Base-by-base conservation (phyloP, 2,888 invertebrate species). In the Linnaemya vulpina region DNA sequence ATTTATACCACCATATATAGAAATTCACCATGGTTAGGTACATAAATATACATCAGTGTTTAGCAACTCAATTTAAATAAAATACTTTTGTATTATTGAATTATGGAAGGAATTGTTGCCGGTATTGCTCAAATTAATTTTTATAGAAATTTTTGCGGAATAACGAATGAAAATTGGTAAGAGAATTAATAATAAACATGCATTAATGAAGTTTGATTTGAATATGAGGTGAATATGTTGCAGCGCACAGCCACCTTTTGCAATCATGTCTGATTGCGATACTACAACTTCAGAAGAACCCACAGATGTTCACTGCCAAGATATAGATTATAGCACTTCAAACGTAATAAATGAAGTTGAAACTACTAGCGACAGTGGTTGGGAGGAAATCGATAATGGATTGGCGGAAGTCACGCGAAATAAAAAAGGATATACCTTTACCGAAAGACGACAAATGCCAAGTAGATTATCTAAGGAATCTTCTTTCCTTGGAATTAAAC, bases 71-170 rank as follows among this genome's bases (percentile, higher is more conserved):
- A 20, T 5, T 35, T 70, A 25, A 25, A 20, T n/a, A n/a, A n/a
- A 58, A 38, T 1, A 65, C 9, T 25, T 68, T 30, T 30, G 2
- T 30, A 5, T 3, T 11, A 35, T 76, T 1, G 70, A 70, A 87
- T 81, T 80, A 91, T 91, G 92, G 92, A 91, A 86, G 89, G 90
- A 49, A 90, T 91, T 84, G 90, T 92, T 76, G 89, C 88, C 68
- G 90, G 90, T 73, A 89, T 91, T 75, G 89, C 91, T 35, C 89
- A 88, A 73, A 90, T 91, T 67, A 90, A 85, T 89, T 91, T 90
- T 88, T 88, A 87, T 79, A 89, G 87, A 87, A 88, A 83, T 88
- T 87, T 73, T 15, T 81, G 78, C 67, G 86, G 86, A 49, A 86
- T 88, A 71, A 71, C 88, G 25, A 87, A 88, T 40, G 89, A 89